These are phyloP conservation scores for Chiloscyllium punctatum DNA, from an alignment of 2,797 vertebrate species.

Conservation along the genomic window DNA sequence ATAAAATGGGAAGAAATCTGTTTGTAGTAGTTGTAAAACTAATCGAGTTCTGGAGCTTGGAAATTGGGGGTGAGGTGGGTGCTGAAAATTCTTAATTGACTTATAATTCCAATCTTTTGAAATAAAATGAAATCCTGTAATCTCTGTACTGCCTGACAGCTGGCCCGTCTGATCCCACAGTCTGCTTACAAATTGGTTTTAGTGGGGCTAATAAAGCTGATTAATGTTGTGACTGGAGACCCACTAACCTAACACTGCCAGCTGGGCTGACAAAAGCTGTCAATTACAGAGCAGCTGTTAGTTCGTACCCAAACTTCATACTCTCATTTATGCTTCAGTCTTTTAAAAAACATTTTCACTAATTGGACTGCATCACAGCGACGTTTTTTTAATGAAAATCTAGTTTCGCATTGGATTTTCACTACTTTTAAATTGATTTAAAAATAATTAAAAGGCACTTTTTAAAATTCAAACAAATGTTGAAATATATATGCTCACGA, in stretches of 20 bases:
- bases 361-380: background rate
- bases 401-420: background rate
- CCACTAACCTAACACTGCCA: slow-evolving; percentile 75
- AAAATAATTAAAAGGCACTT: slow-evolving; percentile 9
- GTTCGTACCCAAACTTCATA: slow-evolving; percentile 25
- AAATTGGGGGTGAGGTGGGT: slow-evolving; percentile 38
- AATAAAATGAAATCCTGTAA: slow-evolving; percentile 61
- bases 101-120: slow-evolving; percentile 61
- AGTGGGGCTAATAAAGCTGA: slow-evolving; percentile 90
- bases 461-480: too few relatives aligned
- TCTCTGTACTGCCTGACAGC: slow-evolving; percentile 73
- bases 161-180: slow-evolving; percentile 87
- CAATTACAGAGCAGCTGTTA: slow-evolving; percentile 61
- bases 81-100: slow-evolving; percentile 57
- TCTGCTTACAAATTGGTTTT: slow-evolving; percentile 89
- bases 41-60: background rate
- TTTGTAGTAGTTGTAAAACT: background rate
- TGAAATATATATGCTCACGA: background rate
- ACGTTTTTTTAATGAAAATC: slow-evolving; percentile 1
- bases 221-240: slow-evolving; percentile 80
- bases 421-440: background rate
- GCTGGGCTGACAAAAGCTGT: slow-evolving; percentile 64
- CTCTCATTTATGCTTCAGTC: slow-evolving; percentile 34
- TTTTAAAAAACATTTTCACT: slow-evolving; percentile 29
- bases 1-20: background rate